A percentile compares a stretch with the other conserved stretches of the same genome.
These are phyloP conservation scores for Oryzias melastigma DNA, from an alignment of 2,113 vertebrate genomes.

Conservation along the genomic window DNA sequence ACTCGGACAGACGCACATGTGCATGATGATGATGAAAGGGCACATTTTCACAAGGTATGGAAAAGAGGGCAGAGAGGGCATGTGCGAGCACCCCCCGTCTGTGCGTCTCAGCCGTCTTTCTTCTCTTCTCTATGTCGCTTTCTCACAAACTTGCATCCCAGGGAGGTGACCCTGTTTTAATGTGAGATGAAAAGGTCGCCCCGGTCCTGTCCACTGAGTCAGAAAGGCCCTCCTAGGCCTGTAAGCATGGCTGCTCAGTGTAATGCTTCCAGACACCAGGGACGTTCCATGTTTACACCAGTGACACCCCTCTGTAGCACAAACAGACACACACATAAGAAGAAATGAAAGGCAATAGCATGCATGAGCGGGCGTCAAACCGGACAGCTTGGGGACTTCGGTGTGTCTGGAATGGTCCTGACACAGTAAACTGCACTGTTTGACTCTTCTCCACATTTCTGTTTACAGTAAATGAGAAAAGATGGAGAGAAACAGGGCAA, in stretches of 20 bases:
- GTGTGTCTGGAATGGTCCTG: slow-evolving; percentile 57
- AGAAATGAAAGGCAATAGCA: slow-evolving; percentile 53
- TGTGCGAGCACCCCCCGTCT: slow-evolving; percentile 12
- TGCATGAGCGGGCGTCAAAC: slow-evolving; percentile 49
- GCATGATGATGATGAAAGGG: slow-evolving; percentile 49
- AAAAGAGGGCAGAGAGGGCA: slow-evolving; percentile 32
- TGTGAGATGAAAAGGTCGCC: slow-evolving; percentile 70
- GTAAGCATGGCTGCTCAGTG: slow-evolving; percentile 62
- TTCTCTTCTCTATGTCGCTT: slow-evolving; percentile 34
- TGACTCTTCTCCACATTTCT: slow-evolving; percentile 27
- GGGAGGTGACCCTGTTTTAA: slow-evolving; percentile 71
- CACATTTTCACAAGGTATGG: slow-evolving; percentile 55
- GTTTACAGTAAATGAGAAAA: slow-evolving; percentile 54
- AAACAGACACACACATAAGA: background rate
- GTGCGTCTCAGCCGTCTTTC: slow-evolving; percentile 1
- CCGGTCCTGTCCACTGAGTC: slow-evolving; percentile 61
- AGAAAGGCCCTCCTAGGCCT: slow-evolving; percentile 68
- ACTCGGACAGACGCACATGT: slow-evolving; percentile 44
- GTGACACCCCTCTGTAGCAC: slow-evolving; percentile 35
- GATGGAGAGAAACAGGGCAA: slow-evolving; percentile 37
- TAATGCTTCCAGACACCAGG: slow-evolving; percentile 65
- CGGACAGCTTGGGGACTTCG: slow-evolving; percentile 36
- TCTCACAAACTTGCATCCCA: slow-evolving; percentile 45
- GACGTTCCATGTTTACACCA: slow-evolving; percentile 60
- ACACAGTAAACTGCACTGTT: slow-evolving; percentile 43